These are phyloP conservation scores for Minunthozetes semirufus DNA, from an alignment of 2,888 invertebrate genomes.

Conservation along the genomic window DNA sequence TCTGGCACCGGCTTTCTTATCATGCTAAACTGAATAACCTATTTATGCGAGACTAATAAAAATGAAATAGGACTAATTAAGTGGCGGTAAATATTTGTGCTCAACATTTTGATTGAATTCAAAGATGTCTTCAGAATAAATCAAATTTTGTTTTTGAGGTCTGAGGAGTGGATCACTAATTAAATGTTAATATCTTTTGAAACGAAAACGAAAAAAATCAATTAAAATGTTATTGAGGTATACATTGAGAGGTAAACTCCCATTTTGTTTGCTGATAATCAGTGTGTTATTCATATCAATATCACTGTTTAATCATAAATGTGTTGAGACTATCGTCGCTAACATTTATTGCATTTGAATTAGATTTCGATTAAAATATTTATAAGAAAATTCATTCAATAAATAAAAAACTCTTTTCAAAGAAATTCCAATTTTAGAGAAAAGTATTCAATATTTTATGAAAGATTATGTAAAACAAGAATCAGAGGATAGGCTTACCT, in stretches of 20 bases:
- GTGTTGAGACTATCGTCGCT: too few relatives aligned
- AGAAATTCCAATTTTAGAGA: too few relatives aligned
- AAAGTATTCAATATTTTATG: not conserved
- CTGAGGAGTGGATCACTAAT: not conserved
- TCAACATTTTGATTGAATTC: not conserved
- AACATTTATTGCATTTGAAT: too few relatives aligned
- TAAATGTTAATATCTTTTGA: not conserved
- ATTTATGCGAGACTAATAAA: too few relatives aligned
- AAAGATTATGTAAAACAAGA: not conserved
- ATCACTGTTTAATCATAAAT: not conserved
- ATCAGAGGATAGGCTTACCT: slow-evolving; percentile 1
- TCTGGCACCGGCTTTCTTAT: too few relatives aligned
- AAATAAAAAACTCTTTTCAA: not conserved
- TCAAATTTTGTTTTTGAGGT: not conserved
- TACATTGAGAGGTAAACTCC: slow-evolving; percentile 10
- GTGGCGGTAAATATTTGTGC: too few relatives aligned
- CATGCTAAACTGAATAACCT: too few relatives aligned
- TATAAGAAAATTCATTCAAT: not conserved
- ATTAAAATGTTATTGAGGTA: not conserved
- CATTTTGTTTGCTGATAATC: slow-evolving; percentile 23
- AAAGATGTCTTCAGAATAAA: not conserved
- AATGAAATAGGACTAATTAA: too few relatives aligned
- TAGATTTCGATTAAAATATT: not conserved
- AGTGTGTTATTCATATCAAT: not conserved
- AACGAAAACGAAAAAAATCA: not conserved